Conservation (phyloP, 2,797 vertebrate species). For the Danio tinwini region DNA sequence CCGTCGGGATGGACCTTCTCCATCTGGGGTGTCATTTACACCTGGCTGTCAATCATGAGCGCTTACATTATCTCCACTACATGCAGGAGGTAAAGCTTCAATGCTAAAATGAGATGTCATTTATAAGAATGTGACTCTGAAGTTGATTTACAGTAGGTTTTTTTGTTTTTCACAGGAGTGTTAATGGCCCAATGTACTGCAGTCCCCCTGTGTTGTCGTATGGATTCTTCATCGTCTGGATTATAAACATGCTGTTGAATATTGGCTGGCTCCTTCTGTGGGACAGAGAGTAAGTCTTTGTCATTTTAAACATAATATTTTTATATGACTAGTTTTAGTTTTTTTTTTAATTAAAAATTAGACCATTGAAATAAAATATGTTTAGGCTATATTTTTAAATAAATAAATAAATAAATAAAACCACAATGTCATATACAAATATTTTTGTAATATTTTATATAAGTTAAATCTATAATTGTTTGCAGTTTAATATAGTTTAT, state of each 20-base stretch:
- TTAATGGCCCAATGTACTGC: conserved; percentile 72
- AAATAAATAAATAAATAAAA: too few species aligned
- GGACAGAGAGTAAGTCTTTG: conserved; percentile 68
- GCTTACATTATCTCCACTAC: conserved; percentile 57
- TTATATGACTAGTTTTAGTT: neutral
- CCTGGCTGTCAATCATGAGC: conserved; percentile 59
- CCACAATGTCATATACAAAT: too few species aligned
- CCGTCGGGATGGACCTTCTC: conserved; percentile 66
- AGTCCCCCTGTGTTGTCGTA: conserved; percentile 67
- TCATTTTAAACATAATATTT: neutral
- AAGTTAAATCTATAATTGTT: too few species aligned
- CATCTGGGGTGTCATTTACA: conserved; percentile 66
- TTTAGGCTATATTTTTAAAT: too few species aligned
- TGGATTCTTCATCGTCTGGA: conserved; percentile 70
- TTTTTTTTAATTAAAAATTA: too few species aligned
- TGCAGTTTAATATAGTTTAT: too few species aligned
- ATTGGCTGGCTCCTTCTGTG: conserved; percentile 45
- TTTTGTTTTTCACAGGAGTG: conserved; percentile 60
- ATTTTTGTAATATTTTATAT: too few species aligned
- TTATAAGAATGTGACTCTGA: neutral
- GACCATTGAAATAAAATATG: too few species aligned
- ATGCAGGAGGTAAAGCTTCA: conserved; percentile 56
- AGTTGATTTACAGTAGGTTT: neutral
- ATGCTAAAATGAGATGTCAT: neutral
- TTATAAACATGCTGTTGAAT: conserved; percentile 64